Evolutionary conservation across 2,113 vertebrate genomes (phyloP).

Genomic region (Tylochromis polylepis): DNA sequence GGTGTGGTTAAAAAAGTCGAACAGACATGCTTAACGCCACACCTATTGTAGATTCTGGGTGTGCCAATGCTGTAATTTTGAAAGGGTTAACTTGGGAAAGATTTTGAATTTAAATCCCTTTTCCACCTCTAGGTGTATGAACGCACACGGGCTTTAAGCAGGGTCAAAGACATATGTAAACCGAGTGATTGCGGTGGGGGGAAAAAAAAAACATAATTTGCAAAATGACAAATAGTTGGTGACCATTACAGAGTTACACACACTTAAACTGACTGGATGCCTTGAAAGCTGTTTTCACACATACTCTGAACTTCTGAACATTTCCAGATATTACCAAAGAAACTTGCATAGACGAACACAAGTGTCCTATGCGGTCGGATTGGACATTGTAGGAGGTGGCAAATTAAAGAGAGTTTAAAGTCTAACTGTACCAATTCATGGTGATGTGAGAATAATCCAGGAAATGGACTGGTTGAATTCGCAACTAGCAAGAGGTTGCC

Average conservation of each 20-base stretch:
- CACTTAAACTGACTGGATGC: not conserved
- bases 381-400: not conserved
- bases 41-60: not conserved
- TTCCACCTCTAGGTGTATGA: not conserved
- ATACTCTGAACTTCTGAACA: not conserved
- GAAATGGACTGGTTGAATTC: not conserved
- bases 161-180: not conserved
- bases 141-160: not conserved
- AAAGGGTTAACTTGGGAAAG: not conserved
- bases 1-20: not conserved
- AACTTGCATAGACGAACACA: not conserved
- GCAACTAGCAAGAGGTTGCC: not conserved
- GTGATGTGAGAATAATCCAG: not conserved
- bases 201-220: rapidly evolving
- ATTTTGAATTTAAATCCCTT: not conserved
- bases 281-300: not conserved
- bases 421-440: not conserved
- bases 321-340: not conserved
- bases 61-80: not conserved
- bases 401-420: not conserved
- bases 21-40: not conserved
- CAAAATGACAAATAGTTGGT: not conserved
- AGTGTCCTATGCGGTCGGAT: not conserved
- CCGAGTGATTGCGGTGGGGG: rapidly evolving
- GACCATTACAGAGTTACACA: not conserved